Base-by-base conservation (phyloP, 2,797 vertebrate genomes). In the Bovichtus variegatus region DNA sequence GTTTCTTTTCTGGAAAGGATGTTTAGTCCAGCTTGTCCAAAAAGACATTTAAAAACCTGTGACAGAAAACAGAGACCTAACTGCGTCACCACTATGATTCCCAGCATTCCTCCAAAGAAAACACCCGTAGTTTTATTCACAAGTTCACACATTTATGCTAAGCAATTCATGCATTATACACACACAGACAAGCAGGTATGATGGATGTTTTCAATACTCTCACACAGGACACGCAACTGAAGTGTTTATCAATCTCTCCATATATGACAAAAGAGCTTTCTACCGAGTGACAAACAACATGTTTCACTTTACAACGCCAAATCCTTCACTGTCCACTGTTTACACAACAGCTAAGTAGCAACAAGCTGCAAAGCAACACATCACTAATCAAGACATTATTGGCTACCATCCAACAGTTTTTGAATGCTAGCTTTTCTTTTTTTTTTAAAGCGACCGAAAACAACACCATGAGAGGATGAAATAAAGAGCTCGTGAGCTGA, bases 1-100 rank as follows among this genome's bases (percentile, higher is more conserved):
- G 79, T 87, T 89, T 90, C 88, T 81, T 78, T 83, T 86, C 54
- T 62, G 54, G 68, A 81, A 18, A 83, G 89, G 90, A 90, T 89
- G 89, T 92, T 92, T 91, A 84, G 80, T 76, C 75, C 68, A 74
- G 61, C 54, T 1, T 83, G 85, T 91, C 90, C 44, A 57, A 67
- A 76, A 59, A 60, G 80, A 75, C 23, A 19, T 70, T 70, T 43
- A 50, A 47, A 64, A 67, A 69, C 44, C 23, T 1, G 47, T 79
- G 87, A 92, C 50, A 78, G 69, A 86, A 85, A 87, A 73, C 90
- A 92, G 88, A 75, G 47, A 69, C 79, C 68, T 4, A 2, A 50
- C 82, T 86, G 83, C 47, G 47, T 84, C 83, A 89, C 68, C 59
- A 78, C 61, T 57, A 63, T 25, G 76, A 82, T 27, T 83, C 82